A percentile compares a stretch with the other conserved stretches of the same genome.
phyloP scores from a whole-genome alignment of 2,797 vertebrate species.

The Cyclopterus lumpus region DNA sequence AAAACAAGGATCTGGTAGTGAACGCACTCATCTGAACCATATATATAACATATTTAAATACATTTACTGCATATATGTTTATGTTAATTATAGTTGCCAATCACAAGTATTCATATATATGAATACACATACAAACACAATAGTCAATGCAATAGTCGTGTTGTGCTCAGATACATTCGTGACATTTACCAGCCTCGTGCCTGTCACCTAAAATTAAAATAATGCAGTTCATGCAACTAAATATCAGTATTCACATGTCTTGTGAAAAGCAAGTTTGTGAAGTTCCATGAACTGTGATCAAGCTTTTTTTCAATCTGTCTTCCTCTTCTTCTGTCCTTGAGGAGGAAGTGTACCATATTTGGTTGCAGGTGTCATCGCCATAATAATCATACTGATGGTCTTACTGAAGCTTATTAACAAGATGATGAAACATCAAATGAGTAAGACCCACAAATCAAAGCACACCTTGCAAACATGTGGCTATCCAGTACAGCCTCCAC shows the following conservation, averaged over 20 bases:
- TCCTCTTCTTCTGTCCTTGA: neutral
- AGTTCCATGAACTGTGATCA: neutral
- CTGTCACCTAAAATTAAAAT: neutral
- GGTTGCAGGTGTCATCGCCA: neutral
- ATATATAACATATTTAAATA: neutral
- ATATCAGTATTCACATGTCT: neutral
- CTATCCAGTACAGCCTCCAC: neutral
- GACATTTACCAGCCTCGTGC: too few species aligned
- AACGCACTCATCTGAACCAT: neutral
- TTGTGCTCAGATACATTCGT: neutral
- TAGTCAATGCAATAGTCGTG: neutral
- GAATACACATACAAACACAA: too few species aligned
- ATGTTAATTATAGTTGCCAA: neutral
- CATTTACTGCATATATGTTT: neutral
- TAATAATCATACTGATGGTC: neutral
- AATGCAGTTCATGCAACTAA: neutral
- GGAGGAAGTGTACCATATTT: slow-evolving; percentile 15
- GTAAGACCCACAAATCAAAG: slow-evolving; percentile 20
- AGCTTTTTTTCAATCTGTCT: neutral
- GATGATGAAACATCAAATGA: neutral
- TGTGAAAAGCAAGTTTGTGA: neutral
- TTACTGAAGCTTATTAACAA: neutral
- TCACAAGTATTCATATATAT: too few species aligned
- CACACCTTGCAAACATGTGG: neutral
- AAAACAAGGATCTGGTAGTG: slow-evolving; percentile 6